Conservation (phyloP, 2,888 invertebrate genomes). For the Conomelus anceps region DNA sequence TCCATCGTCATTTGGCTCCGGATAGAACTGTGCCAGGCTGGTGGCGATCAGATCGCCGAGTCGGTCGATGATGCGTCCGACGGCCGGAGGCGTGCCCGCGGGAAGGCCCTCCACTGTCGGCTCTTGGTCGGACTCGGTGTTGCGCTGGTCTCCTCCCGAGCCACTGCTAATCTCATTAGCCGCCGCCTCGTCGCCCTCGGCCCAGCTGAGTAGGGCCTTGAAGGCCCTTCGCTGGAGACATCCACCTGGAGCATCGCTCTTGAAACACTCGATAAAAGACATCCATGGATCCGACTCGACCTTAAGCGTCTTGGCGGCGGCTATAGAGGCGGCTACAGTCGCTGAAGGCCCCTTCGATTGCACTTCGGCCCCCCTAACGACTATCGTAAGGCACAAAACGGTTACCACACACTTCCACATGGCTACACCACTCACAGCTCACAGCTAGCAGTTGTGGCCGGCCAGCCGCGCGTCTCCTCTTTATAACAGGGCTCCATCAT, state of each 20-base stretch:
- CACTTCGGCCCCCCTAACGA: neutral
- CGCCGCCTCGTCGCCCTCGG: neutral
- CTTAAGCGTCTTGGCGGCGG: neutral
- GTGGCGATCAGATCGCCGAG: slow-evolving; percentile 29
- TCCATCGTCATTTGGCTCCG: slow-evolving; percentile 6
- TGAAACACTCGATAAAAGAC: slow-evolving; percentile 8
- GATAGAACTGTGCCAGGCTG: slow-evolving; percentile 18
- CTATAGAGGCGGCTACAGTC: neutral
- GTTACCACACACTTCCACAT: slow-evolving; percentile 7
- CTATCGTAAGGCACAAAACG: neutral
- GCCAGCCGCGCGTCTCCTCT: neutral
- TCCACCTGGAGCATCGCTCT: slow-evolving; percentile 12
- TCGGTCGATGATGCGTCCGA: slow-evolving; percentile 27
- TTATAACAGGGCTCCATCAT: slow-evolving; percentile 6
- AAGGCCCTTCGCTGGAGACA: slow-evolving; percentile 19
- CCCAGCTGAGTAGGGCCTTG: slow-evolving; percentile 9
- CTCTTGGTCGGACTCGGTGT: slow-evolving; percentile 16
- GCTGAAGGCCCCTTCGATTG: neutral
- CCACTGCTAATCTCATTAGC: neutral
- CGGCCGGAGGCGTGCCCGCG: slow-evolving; percentile 27
- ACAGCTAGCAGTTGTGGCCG: neutral
- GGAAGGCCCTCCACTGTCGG: slow-evolving; percentile 18
- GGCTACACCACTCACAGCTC: neutral
- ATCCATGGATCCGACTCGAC: slow-evolving; percentile 12
- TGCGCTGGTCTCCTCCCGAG: neutral